A percentile compares a stretch with the other conserved stretches of the same genome.
These are phyloP conservation scores for Tetramorium parvispinum DNA, from an alignment of 1,140 invertebrate species.

Conservation along the genomic window DNA sequence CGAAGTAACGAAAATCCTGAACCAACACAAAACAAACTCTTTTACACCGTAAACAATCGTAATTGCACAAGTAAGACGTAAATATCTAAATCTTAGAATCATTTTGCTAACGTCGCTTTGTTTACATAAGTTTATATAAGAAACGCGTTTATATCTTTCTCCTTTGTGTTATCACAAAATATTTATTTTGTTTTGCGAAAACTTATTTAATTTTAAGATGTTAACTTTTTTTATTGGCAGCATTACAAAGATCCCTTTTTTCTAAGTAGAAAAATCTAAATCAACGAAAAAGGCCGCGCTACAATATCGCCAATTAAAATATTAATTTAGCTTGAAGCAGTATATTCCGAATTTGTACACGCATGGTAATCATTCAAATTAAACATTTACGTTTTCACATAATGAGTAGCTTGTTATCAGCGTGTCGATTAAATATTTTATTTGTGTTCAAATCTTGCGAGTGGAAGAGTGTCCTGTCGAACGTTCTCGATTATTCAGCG, in stretches of 20 bases:
- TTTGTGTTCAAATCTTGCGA: not conserved
- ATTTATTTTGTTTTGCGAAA: not conserved
- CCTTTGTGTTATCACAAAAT: not conserved
- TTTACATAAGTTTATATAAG: not conserved
- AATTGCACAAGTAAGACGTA: not conserved
- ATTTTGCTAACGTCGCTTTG: not conserved
- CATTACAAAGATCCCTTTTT: not conserved
- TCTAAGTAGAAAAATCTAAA: not conserved
- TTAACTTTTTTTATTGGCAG: not conserved
- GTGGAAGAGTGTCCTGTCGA: not conserved
- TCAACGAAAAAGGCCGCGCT: not conserved
- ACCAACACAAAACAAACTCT: not conserved
- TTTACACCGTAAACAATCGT: not conserved
- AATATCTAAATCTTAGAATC: not conserved
- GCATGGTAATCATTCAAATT: not conserved
- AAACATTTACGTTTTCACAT: slow-evolving; percentile 7
- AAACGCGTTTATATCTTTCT: not conserved
- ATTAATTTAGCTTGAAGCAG: not conserved
- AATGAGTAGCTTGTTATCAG: not conserved
- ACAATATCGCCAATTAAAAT: not conserved
- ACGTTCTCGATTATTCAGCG: not conserved
- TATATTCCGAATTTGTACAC: not conserved
- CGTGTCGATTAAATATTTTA: not conserved
- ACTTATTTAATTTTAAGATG: not conserved
- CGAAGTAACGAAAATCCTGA: not conserved